phyloP scores from a whole-genome alignment of 2,888 invertebrate species.

The Sinhomidia bicolor region DNA sequence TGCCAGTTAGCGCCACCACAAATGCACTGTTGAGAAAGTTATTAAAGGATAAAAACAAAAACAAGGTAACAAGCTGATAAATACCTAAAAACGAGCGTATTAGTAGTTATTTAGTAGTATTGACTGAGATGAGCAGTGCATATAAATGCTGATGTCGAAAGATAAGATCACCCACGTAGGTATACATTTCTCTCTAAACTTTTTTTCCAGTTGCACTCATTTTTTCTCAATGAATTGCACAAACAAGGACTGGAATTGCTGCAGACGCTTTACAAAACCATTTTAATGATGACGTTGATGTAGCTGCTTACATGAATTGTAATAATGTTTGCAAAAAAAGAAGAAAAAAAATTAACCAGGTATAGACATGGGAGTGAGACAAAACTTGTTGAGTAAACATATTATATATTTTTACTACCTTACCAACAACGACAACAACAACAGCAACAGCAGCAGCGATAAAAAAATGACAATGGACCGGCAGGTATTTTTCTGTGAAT shows the following conservation, averaged over 20 bases:
- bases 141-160: too few relatives aligned
- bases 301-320: background rate
- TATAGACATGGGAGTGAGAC: too few relatives aligned
- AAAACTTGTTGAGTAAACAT: background rate
- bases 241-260: constrained; percentile 34
- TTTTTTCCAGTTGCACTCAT: background rate
- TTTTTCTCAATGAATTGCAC: constrained; percentile 64
- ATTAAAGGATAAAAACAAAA: background rate
- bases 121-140: background rate
- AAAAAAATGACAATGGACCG: constrained; percentile 26
- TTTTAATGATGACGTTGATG: background rate
- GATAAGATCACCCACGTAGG: background rate
- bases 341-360: background rate
- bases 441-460: background rate
- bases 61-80: too few relatives aligned
- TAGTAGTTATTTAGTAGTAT: background rate
- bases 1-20: background rate
- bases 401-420: background rate
- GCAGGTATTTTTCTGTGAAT: background rate
- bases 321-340: background rate
- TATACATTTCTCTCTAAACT: too few relatives aligned
- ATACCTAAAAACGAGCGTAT: background rate
- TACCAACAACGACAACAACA: background rate
- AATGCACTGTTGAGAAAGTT: background rate
- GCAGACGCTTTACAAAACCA: constrained; percentile 21